Evolutionary conservation across 2,113 vertebrate genomes (phyloP).

Genomic region (Dasyornis broadbenti): DNA sequence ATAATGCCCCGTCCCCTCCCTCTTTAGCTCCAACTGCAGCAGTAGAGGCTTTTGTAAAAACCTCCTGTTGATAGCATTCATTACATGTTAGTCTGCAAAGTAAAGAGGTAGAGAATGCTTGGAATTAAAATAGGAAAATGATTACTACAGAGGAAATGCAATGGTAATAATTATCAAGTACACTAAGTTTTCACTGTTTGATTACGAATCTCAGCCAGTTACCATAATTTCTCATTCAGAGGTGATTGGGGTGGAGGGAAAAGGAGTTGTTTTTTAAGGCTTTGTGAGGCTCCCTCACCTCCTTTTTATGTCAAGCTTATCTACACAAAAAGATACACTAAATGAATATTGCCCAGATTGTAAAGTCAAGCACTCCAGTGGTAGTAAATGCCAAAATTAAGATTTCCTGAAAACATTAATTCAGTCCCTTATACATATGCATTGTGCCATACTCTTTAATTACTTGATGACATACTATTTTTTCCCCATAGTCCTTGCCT

Average conservation of each 20-base stretch:
- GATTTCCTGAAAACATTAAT: constrained; percentile 36
- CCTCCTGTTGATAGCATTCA: constrained; percentile 31
- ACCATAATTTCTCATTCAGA: constrained; percentile 17
- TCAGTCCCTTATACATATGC: constrained; percentile 11
- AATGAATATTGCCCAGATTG: constrained; percentile 25
- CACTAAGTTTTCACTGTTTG: constrained; percentile 3
- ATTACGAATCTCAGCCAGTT: constrained; percentile 28
- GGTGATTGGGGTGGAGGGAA: neutral
- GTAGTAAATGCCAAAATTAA: constrained; percentile 45
- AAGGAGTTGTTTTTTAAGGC: constrained; percentile 2
- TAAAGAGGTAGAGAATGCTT: neutral
- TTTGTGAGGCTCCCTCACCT: neutral
- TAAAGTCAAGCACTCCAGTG: constrained; percentile 8
- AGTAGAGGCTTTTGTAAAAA: neutral
- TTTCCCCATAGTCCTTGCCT: neutral
- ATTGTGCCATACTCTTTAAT: constrained; percentile 31
- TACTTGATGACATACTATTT: constrained; percentile 44
- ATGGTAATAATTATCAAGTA: constrained; percentile 14
- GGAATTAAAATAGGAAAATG: constrained; percentile 45
- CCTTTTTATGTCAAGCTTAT: neutral
- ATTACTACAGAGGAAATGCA: constrained; percentile 32
- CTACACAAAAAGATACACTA: constrained; percentile 19
- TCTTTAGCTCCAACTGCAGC: neutral
- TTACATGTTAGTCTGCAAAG: neutral
- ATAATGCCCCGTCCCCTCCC: neutral